phyloP scores from a whole-genome alignment of 2,113 vertebrate species.

The Tachuris rubrigastra region DNA sequence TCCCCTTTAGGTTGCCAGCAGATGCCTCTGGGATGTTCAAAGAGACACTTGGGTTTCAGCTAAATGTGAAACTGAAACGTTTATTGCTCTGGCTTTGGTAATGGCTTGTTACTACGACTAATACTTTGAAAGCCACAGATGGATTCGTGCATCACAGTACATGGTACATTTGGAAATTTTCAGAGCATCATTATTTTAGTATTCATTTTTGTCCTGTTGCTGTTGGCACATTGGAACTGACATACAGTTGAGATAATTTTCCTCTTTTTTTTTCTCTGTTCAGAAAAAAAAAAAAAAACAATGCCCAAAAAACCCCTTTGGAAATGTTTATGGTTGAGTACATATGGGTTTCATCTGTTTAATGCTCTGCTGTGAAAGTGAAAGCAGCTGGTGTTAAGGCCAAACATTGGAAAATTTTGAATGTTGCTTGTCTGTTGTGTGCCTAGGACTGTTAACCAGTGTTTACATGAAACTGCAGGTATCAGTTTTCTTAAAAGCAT shows the following conservation, averaged over 20 bases:
- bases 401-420: background rate
- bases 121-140: background rate
- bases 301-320: background rate
- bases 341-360: constrained; percentile 7
- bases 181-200: background rate
- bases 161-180: background rate
- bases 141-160: background rate
- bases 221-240: background rate
- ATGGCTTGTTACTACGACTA: constrained; percentile 73
- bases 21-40: constrained; percentile 74
- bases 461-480: background rate
- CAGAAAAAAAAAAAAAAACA: background rate
- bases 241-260: background rate
- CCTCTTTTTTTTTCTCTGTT: background rate
- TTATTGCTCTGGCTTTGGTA: constrained; percentile 68
- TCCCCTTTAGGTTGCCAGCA: constrained; percentile 71
- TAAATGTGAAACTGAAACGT: constrained; percentile 64
- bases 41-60: constrained; percentile 75
- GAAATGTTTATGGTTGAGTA: background rate
- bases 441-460: background rate
- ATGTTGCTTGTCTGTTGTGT: background rate
- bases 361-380: background rate
- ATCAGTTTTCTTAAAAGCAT: background rate
- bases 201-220: background rate
- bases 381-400: background rate